These are phyloP conservation scores for Chorisops tibialis DNA, from an alignment of 2,888 invertebrate species.

Conservation along the genomic window DNA sequence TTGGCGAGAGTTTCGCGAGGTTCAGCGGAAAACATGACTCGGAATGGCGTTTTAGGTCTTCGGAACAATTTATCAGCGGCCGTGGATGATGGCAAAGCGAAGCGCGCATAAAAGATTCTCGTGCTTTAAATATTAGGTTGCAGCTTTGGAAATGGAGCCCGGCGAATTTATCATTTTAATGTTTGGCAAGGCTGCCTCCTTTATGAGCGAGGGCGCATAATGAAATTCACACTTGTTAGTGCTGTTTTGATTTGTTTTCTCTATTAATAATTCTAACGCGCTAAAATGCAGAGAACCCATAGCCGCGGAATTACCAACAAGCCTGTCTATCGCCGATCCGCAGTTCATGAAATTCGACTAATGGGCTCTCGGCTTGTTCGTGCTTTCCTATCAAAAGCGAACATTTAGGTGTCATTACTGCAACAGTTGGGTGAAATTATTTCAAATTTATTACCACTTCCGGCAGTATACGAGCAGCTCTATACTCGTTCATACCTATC, in stretches of 20 bases:
- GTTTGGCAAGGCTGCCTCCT: neutral
- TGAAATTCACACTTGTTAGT: constrained; percentile 48
- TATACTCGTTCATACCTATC: no score
- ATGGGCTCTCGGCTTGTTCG: constrained; percentile 13
- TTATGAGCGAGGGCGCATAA: constrained; percentile 4
- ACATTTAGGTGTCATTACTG: constrained; percentile 22
- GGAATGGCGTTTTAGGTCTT: no score
- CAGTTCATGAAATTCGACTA: constrained; percentile 10
- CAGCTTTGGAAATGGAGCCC: constrained; percentile 3
- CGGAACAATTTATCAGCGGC: no score
- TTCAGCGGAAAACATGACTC: no score
- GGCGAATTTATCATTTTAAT: constrained; percentile 11
- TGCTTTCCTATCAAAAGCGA: constrained; percentile 7
- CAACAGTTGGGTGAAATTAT: constrained; percentile 13
- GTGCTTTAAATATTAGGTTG: constrained; percentile 15
- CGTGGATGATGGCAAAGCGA: no score
- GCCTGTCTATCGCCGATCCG: neutral
- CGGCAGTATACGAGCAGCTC: no score
- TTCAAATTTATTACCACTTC: constrained; percentile 18
- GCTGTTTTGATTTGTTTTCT: constrained; percentile 39
- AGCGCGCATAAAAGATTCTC: constrained; percentile 4
- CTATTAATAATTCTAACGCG: constrained; percentile 40
- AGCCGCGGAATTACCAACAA: neutral
- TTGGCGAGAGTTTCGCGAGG: no score
- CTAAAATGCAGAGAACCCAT: neutral